A percentile compares a stretch with the other conserved stretches of the same genome.
These are phyloP conservation scores for Strix aluco DNA, from an alignment of 2,113 vertebrate genomes.

Conservation along the genomic window DNA sequence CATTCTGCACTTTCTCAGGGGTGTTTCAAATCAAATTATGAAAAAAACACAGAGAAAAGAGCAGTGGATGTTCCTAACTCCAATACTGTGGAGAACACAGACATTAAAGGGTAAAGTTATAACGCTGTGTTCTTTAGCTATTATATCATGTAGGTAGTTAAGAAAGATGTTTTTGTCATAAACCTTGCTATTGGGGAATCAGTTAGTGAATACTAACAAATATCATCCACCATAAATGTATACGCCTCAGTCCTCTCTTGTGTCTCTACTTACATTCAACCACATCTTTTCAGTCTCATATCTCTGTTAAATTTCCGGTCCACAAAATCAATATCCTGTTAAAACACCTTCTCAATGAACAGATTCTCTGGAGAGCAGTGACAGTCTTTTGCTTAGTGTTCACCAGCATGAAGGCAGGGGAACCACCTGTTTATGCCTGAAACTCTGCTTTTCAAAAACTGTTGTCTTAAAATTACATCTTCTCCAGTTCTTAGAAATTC, in stretches of 20 bases:
- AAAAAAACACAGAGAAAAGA: neutral
- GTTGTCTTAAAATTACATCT: neutral
- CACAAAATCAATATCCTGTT: neutral
- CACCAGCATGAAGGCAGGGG: neutral
- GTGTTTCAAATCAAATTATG: neutral
- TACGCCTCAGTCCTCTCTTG: neutral
- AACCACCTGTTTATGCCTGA: neutral
- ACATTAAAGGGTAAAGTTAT: neutral
- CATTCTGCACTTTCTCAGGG: neutral
- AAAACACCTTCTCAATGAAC: neutral
- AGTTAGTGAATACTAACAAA: constrained; percentile 8
- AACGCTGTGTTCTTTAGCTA: neutral
- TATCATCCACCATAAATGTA: neutral
- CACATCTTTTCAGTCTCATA: neutral
- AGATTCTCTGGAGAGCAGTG: neutral
- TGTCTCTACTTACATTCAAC: neutral
- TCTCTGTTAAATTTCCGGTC: constrained; percentile 1
- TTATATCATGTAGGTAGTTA: neutral
- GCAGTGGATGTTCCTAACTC: neutral
- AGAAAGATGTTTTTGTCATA: constrained; percentile 6
- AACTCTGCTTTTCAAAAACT: neutral
- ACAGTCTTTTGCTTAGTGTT: neutral
- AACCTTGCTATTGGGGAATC: neutral
- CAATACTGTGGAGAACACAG: neutral
- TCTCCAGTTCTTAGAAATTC: neutral